phyloP scores from a whole-genome alignment of 2,113 vertebrate genomes.

The Oryzias melastigma region DNA sequence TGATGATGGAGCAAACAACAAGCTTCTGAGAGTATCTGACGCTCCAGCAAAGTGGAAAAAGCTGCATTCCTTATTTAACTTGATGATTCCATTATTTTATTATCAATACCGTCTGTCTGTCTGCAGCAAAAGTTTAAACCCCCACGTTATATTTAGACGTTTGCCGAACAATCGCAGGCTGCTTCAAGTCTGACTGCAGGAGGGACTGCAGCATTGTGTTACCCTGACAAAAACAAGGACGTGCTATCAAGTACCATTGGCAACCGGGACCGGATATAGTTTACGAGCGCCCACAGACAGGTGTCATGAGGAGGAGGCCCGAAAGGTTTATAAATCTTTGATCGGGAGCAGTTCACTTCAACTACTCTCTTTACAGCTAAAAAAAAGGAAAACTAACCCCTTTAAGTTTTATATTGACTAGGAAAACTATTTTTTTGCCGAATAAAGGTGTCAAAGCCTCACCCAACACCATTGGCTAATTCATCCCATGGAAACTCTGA shows the following conservation, averaged over 20 bases:
- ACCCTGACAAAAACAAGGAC: conserved; percentile 33
- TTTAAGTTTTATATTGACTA: conserved; percentile 37
- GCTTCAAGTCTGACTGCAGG: conserved; percentile 3
- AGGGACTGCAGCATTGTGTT: conserved; percentile 30
- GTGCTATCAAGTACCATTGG: conserved; percentile 43
- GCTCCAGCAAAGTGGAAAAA: conserved; percentile 12
- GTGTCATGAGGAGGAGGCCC: conserved; percentile 37
- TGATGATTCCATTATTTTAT: conserved; percentile 2
- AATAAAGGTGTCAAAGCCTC: conserved; percentile 38
- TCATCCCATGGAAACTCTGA: conserved; percentile 31
- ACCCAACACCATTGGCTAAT: conserved; percentile 35
- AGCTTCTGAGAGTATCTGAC: conserved; percentile 1
- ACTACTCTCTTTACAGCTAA: too few species aligned
- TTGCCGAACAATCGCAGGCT: conserved; percentile 5
- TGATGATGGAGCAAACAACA: conserved; percentile 24
- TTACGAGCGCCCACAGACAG: conserved; percentile 31
- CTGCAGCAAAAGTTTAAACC: conserved; percentile 1
- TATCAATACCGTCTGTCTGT: background rate
- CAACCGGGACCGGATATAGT: conserved; percentile 45
- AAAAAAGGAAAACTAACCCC: conserved; percentile 1
- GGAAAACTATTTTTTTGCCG: conserved; percentile 59
- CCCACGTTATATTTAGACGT: background rate
- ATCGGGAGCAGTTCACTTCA: background rate
- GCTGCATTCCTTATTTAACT: background rate
- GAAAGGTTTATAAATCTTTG: conserved; percentile 34